Conservation (phyloP, 2,113 vertebrate species). For the Pterocles burchelli region DNA sequence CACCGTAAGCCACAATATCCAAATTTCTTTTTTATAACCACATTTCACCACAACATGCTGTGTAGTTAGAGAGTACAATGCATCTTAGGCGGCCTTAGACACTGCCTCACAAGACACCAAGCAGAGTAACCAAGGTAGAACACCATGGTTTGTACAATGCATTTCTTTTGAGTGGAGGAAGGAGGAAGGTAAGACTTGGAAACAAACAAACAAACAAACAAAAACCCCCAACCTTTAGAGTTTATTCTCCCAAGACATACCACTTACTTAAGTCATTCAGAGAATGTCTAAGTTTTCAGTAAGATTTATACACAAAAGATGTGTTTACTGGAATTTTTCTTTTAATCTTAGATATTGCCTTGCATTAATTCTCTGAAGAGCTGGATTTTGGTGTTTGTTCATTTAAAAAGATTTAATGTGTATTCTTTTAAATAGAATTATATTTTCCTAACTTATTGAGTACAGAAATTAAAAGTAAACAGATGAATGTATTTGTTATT, state of each 20-base stretch:
- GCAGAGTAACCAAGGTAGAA: neutral
- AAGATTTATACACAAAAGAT: conserved; percentile 12
- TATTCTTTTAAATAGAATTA: neutral
- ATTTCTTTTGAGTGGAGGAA: neutral
- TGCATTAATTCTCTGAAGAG: conserved; percentile 10
- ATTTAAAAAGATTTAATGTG: neutral
- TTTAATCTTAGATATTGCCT: neutral
- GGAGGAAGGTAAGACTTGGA: neutral
- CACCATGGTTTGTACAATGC: neutral
- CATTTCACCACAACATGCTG: neutral
- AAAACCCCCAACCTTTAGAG: neutral
- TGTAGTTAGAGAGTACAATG: neutral
- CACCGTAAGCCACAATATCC: neutral
- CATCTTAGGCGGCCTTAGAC: neutral
- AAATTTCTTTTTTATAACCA: neutral
- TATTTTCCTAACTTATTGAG: neutral
- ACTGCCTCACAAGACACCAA: neutral
- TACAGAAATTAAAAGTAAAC: neutral
- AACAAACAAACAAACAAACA: neutral
- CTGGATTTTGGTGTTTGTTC: neutral
- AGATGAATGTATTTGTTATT: neutral
- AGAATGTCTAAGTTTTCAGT: conserved; percentile 1
- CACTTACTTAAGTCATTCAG: neutral
- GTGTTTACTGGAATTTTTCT: neutral
- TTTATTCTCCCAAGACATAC: neutral